Conservation (phyloP, 1,140 invertebrate genomes). For the Ridgeia piscesae region DNA sequence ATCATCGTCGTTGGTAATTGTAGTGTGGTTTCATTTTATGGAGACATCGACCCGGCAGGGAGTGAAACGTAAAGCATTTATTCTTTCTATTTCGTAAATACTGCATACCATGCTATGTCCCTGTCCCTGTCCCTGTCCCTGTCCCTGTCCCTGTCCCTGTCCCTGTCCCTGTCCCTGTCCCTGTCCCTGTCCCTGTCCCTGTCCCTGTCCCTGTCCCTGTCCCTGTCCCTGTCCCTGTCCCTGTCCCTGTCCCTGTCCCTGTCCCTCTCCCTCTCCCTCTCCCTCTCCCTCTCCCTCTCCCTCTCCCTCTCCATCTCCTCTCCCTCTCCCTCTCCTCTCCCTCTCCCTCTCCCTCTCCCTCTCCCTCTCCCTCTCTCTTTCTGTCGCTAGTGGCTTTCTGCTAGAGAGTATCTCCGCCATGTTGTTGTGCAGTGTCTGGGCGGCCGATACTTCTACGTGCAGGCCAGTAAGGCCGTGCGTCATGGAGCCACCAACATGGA, state of each 20-base stretch:
- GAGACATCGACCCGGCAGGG: too few relatives aligned
- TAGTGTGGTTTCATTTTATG: too few relatives aligned
- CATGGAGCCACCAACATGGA: constrained; percentile 98
- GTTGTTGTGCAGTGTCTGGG: constrained; percentile 77
- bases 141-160: too few relatives aligned
- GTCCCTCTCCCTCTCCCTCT: constrained; percentile 21
- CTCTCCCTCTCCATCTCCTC: neutral
- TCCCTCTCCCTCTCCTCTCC: constrained; percentile 18
- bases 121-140: too few relatives aligned
- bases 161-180: too few relatives aligned
- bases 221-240: too few relatives aligned
- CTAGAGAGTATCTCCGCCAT: neutral
- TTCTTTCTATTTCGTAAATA: too few relatives aligned
- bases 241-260: neutral
- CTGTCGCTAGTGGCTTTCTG: neutral
- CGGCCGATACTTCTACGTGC: constrained; percentile 94
- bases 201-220: too few relatives aligned
- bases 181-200: too few relatives aligned
- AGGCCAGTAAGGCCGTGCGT: constrained; percentile 84
- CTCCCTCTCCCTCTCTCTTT: neutral
- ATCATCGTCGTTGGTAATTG: too few relatives aligned
- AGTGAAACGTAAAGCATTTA: too few relatives aligned
- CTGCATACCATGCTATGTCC: too few relatives aligned
- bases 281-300: constrained; percentile 21
- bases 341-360: constrained; percentile 19